Base-by-base conservation (phyloP, 2,113 vertebrate species). In the Entelurus aequoreus region DNA sequence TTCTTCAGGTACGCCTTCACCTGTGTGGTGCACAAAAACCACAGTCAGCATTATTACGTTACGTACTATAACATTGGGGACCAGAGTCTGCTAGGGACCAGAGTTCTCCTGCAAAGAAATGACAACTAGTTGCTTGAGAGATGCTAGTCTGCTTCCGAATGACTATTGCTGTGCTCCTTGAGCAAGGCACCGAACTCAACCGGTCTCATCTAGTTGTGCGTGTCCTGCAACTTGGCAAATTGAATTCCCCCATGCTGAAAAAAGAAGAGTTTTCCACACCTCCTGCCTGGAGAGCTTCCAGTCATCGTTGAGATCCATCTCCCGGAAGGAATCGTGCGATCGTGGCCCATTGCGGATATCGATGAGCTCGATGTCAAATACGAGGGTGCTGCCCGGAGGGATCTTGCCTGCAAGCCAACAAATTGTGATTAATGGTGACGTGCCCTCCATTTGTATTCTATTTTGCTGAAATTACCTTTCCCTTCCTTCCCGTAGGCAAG, bases 251-350 rank as follows among this genome's bases (percentile, higher is more conserved):
- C 28, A 28, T 4, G 28, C 28, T 28, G 8, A 42, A 42, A 42
- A 3, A 8, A 42, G 8, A 8, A 42, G 10, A 42, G 40, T 9
- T 8, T 12, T 46, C 14, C 47, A 76, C 71, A 95, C 96, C 93
- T 99, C 97, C 5, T 90, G 70, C 78, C 83, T 94, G 60, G 95
- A 99, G 7, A 99, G 92, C 50, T 91, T 99, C 95, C 97, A 98
- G 80, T 98, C 96, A 86, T 98, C 94, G 52, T 99, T 92, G 61
- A 98, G 93, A 80, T 98, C 95, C 95, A 99, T 98, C 74, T 95
- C 91, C 72, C 92, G 91, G 82, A 99, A 99, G 12, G 95, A 94
- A 13, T 99, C 96, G 7, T 98, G 96, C 36, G 97, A 98, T 59
- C 96, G 89, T 28, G 95, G 97, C 60, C 97, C 97, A 82, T 95